Conservation (phyloP, 2,888 invertebrate genomes). For the Pycnomerus fuliginosus region DNA sequence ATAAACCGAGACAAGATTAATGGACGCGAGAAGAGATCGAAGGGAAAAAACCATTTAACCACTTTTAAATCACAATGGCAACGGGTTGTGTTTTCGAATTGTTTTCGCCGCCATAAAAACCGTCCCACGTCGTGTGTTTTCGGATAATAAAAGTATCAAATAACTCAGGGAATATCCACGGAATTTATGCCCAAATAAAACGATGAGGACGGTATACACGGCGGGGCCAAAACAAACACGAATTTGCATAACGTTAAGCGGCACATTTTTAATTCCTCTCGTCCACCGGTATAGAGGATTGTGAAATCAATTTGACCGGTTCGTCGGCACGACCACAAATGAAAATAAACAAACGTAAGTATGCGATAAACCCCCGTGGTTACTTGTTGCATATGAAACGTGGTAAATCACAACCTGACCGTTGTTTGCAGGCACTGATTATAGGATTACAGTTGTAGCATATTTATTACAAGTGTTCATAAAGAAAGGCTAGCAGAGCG, state of each 20-base stretch:
- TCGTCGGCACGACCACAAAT: conserved; percentile 2
- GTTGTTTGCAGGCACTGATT: conserved; percentile 33
- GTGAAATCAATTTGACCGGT: background rate
- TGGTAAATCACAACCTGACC: conserved; percentile 36
- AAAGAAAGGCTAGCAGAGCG: conserved; percentile 30
- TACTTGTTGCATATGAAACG: conserved; percentile 35
- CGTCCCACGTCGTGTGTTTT: conserved; percentile 41
- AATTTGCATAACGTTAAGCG: conserved; percentile 43
- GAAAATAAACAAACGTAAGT: conserved; percentile 13
- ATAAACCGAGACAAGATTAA: conserved; percentile 49
- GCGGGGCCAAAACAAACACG: conserved; percentile 37
- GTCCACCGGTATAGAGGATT: too few species aligned
- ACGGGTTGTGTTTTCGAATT: conserved; percentile 13
- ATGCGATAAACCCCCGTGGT: conserved; percentile 22
- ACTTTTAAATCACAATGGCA: conserved; percentile 26
- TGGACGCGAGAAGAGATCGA: conserved; percentile 31
- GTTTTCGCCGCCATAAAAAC: conserved; percentile 34
- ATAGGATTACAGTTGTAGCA: conserved; percentile 37
- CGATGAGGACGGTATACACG: conserved; percentile 31
- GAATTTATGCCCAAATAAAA: conserved; percentile 47
- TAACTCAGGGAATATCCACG: conserved; percentile 30
- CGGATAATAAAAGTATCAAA: conserved; percentile 42
- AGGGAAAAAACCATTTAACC: conserved; percentile 35
- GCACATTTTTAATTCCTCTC: too few species aligned
- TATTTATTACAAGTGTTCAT: conserved; percentile 33